Evolutionary conservation across 2,888 invertebrate species (phyloP).

Genomic region (Salticus scenicus): DNA sequence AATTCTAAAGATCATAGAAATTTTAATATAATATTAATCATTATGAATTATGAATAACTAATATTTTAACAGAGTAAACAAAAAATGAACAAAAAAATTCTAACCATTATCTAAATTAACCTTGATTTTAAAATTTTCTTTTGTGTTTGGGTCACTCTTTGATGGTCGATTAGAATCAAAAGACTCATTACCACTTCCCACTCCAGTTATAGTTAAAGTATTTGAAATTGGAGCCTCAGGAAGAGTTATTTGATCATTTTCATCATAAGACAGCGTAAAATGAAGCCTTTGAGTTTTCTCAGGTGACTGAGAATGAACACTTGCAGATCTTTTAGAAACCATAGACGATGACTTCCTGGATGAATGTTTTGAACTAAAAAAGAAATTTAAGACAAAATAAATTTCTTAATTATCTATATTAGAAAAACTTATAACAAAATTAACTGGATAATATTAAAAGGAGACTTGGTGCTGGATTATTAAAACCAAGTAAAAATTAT

Average conservation of each 20-base stretch:
- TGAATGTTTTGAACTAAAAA: slow-evolving; percentile 19
- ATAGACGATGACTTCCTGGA: slow-evolving; percentile 38
- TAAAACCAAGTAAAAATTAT: background rate
- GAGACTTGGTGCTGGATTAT: no score
- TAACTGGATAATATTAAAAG: no score
- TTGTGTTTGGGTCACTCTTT: no score
- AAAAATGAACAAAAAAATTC: slow-evolving; percentile 3
- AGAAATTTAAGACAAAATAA: background rate
- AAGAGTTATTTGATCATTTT: background rate
- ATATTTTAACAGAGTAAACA: no score
- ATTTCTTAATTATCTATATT: no score
- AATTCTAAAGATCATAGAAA: no score
- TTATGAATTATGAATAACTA: no score
- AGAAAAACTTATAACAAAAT: no score
- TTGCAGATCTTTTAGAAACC: slow-evolving; percentile 34
- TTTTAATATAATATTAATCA: no score
- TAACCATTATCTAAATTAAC: slow-evolving; percentile 52
- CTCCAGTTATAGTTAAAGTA: background rate
- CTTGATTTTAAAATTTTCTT: slow-evolving; percentile 22
- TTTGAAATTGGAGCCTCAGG: background rate
- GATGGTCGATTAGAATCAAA: background rate
- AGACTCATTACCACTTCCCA: slow-evolving; percentile 12
- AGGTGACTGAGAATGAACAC: slow-evolving; percentile 24
- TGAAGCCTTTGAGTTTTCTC: slow-evolving; percentile 9
- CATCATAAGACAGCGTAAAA: background rate